Evolutionary conservation across 2,113 vertebrate species (phyloP), one percentile per base, ranked within the genome.

Genomic region (Myiozetetes cayanensis): DNA sequence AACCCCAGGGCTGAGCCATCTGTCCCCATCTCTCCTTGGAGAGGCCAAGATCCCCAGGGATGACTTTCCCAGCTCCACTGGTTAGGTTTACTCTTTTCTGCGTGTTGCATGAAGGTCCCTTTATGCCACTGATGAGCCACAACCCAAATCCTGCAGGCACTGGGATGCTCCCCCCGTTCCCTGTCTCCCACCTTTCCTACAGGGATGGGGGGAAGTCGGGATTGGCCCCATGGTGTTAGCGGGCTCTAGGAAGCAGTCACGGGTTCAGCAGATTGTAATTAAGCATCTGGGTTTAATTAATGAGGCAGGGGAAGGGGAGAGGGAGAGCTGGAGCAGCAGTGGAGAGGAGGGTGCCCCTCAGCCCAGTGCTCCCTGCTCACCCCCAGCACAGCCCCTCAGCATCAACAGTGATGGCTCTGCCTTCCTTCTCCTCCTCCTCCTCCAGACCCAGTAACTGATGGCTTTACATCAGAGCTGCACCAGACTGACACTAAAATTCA

Each of bases 391-490:
- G 89, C 52, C 30, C 94, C 44, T 33, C 1, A 2, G 62, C 74
- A 88, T 18, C 56, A 14, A 10, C 47, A 12, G n/a, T 2, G 56
- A 33, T 4, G 62, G 83, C 66, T 89, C 72, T 92, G 79, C 76
- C 79, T 87, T 87, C 81, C 63, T 78, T 27, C 6, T 59, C 56
- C 15, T 80, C n/a, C 43, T 87, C 66, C 49, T 79, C 61, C 70
- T 85, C 22, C 11, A 16, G 20, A 25, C 14, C 30, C 1, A 3
- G 13, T 2, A 3, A 44, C 23, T 0, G 0, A 1, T 37, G 44
- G 25, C 7, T 77, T 63, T 23, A 21, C 24, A 0, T 3, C 4
- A 37, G 37, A 46, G 23, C 52, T 46, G 27, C 56, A 20, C 22
- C 14, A 63, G 23, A 10, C 37, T 5, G 10, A 27, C 8, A 56